phyloP scores from a whole-genome alignment of 2,797 vertebrate genomes.

The Pampus argenteus region DNA sequence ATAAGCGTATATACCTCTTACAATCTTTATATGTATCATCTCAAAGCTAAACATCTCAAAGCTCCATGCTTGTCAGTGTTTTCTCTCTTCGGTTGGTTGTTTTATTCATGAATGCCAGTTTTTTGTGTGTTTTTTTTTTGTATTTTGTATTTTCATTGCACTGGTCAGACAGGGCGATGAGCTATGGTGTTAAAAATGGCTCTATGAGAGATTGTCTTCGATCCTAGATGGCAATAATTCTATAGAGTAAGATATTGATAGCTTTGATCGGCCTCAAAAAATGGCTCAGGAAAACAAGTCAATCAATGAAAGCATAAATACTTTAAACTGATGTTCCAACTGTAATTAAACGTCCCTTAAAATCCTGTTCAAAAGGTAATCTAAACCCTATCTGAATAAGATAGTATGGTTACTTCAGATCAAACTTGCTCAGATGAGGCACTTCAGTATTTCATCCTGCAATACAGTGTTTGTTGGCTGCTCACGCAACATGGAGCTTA shows the following conservation, averaged over 20 bases:
- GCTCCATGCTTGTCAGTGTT: constrained; percentile 63
- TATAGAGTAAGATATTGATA: constrained; percentile 48
- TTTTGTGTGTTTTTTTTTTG: constrained; percentile 1
- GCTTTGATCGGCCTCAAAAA: constrained; percentile 47
- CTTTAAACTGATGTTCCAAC: constrained; percentile 36
- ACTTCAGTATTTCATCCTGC: constrained; percentile 84
- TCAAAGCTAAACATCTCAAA: constrained; percentile 64
- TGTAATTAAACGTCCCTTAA: constrained; percentile 42
- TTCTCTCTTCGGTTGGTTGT: constrained; percentile 30
- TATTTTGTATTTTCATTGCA: neutral
- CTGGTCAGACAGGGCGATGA: constrained; percentile 23
- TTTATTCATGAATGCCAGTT: constrained; percentile 26
- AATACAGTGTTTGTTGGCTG: constrained; percentile 73
- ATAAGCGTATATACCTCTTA: constrained; percentile 68
- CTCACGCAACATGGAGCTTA: constrained; percentile 69
- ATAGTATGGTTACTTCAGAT: constrained; percentile 60
- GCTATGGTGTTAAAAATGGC: constrained; percentile 43
- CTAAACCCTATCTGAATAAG: constrained; percentile 67
- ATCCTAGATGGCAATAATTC: constrained; percentile 49
- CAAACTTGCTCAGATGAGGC: constrained; percentile 83
- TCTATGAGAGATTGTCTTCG: constrained; percentile 73
- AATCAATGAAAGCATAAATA: constrained; percentile 33
- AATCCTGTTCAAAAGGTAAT: constrained; percentile 54
- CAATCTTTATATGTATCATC: constrained; percentile 57
- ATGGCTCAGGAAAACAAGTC: constrained; percentile 51